Evolutionary conservation across 2,113 vertebrate genomes (phyloP).

Genomic region (Etheostoma spectabile): DNA sequence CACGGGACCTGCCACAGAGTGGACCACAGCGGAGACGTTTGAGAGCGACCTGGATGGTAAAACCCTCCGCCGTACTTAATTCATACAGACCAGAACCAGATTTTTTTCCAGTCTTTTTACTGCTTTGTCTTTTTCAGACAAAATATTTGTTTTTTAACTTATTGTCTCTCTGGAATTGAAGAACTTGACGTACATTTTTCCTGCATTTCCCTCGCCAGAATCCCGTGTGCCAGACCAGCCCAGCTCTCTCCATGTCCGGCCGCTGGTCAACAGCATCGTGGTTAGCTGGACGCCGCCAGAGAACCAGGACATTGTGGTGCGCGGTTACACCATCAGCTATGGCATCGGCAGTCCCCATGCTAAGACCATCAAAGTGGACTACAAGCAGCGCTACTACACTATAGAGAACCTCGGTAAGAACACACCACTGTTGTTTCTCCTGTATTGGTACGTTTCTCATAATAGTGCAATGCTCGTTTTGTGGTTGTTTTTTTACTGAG

Average conservation of each 20-base stretch:
- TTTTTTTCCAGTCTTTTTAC: neutral
- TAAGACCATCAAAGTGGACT: slow-evolving; percentile 97
- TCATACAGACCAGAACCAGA: neutral
- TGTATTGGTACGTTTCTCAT: neutral
- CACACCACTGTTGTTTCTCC: neutral
- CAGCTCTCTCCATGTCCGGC: slow-evolving; percentile 95
- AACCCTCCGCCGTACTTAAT: neutral
- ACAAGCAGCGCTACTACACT: slow-evolving; percentile 98
- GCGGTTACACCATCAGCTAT: slow-evolving; percentile 95
- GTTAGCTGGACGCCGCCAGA: slow-evolving; percentile 99
- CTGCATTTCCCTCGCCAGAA: slow-evolving; percentile 79
- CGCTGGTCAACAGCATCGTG: slow-evolving; percentile 95
- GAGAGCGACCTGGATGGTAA: slow-evolving; percentile 98
- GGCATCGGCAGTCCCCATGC: slow-evolving; percentile 96
- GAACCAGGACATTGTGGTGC: slow-evolving; percentile 96
- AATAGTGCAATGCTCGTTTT: neutral
- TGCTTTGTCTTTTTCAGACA: neutral
- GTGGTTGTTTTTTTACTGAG: neutral
- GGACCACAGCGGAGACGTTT: slow-evolving; percentile 93
- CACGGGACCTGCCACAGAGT: slow-evolving; percentile 93
- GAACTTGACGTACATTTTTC: neutral
- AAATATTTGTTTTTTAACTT: too few species aligned
- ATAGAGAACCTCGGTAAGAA: slow-evolving; percentile 94
- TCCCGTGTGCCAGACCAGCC: slow-evolving; percentile 94
- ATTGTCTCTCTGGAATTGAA: neutral